phyloP scores from a whole-genome alignment of 2,888 invertebrate species.

The Drosophila recens region DNA sequence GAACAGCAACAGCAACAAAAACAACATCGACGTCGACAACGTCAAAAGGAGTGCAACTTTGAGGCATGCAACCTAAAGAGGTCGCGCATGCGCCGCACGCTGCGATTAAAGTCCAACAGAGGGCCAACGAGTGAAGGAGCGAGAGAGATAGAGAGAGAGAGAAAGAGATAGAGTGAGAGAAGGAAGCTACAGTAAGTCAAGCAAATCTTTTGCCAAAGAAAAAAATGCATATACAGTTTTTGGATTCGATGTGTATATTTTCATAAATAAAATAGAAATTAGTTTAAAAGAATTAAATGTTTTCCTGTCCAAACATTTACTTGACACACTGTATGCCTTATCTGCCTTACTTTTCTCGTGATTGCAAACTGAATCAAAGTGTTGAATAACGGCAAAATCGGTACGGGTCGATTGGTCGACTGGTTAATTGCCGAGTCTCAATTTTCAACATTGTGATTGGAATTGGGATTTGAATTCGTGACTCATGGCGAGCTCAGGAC shows the following conservation, averaged over 20 bases:
- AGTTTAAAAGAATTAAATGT: too few species aligned
- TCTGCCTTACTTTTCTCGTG: conserved; percentile 40
- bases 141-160: too few species aligned
- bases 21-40: conserved; percentile 14
- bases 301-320: not conserved
- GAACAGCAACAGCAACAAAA: too few species aligned
- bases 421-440: conserved; percentile 71
- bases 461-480: conserved; percentile 35
- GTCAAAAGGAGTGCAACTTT: conserved; percentile 24
- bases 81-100: conserved; percentile 71
- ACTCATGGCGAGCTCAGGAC: conserved; percentile 44
- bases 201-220: too few species aligned
- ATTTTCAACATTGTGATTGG: conserved; percentile 53
- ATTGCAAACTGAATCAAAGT: conserved; percentile 40
- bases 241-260: too few species aligned
- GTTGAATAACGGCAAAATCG: conserved; percentile 11
- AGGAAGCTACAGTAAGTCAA: conserved; percentile 4
- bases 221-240: too few species aligned
- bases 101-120: conserved; percentile 14
- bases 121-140: not conserved
- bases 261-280: too few species aligned
- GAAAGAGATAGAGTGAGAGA: not conserved
- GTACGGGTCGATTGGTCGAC: conserved; percentile 13
- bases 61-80: conserved; percentile 44
- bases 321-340: not conserved